Base-by-base conservation (phyloP, 2,113 vertebrate genomes). In the Odontesthes bonariensis region DNA sequence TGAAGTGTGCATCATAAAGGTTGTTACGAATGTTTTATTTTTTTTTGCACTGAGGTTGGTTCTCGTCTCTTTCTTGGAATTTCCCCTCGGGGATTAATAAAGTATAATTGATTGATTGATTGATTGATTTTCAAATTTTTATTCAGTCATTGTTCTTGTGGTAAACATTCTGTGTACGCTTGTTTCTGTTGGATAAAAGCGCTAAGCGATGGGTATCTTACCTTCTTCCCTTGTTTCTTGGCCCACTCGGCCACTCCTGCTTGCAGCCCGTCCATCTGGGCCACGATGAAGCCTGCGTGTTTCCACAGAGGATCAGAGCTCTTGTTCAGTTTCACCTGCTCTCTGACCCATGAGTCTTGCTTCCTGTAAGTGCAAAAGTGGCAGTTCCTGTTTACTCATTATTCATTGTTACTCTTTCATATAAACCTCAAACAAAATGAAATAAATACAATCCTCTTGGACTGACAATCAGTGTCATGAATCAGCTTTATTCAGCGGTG, bases 221-320 rank as follows among this genome's bases (percentile, higher is more conserved):
- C 97, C 93, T 93, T 92, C 73, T 62, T 88, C 3, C 93, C 92
- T 8, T 93, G 84, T 14, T 77, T 86, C 40, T 89, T 75, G 86
- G 97, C 95, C 94, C 95, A 97, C 20, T 94, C 91, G 6, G 85
- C 60, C 0, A 91, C 94, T 75, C 97, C 96, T 13, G 95, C 91
- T 42, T 96, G 95, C 8, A 98, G 90, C 10, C 96, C 96, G 68
- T 98, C 96, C 87, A 96, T 22, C 88, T 98, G 97, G 22, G 94
- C 89, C 65, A 96, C n/a, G 31, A 97, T 70, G 75, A 98, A 96
- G 71, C 96, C 95, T 0, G 79, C 58, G 55, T 98, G 96, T 75
- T 84, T 94, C 97, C 97, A 98, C 82, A 97, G 93, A 1, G 96
- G 94, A 67, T 96, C 93, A 0, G 91, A 49, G 66, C 62, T 82